A percentile compares a stretch with the other conserved stretches of the same genome.
These are phyloP conservation scores for Protonibea diacanthus DNA, from an alignment of 2,797 vertebrate species.

Conservation along the genomic window DNA sequence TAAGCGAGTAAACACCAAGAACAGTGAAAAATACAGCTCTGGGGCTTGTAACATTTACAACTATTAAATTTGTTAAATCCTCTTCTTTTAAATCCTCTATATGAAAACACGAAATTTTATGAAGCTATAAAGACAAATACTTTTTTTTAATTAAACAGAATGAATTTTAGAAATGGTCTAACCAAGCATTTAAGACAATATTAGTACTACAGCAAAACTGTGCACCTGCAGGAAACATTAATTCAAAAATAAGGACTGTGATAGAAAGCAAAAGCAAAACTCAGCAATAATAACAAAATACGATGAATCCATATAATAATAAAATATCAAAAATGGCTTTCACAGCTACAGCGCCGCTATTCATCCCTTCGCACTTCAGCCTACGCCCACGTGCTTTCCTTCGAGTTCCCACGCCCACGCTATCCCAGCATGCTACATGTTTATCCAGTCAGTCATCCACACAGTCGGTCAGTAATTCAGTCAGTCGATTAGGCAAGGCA, in stretches of 20 bases:
- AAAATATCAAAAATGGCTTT: conserved; percentile 8
- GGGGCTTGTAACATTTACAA: conserved; percentile 2
- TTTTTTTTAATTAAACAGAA: conserved; percentile 4
- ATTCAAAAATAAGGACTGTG: neutral
- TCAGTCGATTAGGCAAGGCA: conserved; percentile 69
- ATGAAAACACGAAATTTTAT: conserved; percentile 1
- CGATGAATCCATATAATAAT: neutral
- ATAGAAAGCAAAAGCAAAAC: neutral
- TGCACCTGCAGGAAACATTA: neutral
- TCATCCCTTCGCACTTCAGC: conserved; percentile 11
- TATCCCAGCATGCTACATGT: conserved; percentile 63
- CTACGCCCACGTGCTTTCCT: conserved; percentile 32
- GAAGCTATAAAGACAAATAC: neutral
- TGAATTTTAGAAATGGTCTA: conserved; percentile 14
- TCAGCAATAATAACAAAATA: conserved; percentile 1
- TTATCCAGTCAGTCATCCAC: conserved; percentile 66
- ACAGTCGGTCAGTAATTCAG: conserved; percentile 60
- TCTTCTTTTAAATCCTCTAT: neutral
- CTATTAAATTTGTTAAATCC: neutral
- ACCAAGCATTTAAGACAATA: neutral
- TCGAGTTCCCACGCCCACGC: conserved; percentile 77
- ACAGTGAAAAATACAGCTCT: neutral
- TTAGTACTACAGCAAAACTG: neutral
- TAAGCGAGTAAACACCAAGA: conserved; percentile 11
- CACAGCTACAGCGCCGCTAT: neutral